phyloP scores from a whole-genome alignment of 2,113 vertebrate genomes.

The Apodemus sylvaticus region DNA sequence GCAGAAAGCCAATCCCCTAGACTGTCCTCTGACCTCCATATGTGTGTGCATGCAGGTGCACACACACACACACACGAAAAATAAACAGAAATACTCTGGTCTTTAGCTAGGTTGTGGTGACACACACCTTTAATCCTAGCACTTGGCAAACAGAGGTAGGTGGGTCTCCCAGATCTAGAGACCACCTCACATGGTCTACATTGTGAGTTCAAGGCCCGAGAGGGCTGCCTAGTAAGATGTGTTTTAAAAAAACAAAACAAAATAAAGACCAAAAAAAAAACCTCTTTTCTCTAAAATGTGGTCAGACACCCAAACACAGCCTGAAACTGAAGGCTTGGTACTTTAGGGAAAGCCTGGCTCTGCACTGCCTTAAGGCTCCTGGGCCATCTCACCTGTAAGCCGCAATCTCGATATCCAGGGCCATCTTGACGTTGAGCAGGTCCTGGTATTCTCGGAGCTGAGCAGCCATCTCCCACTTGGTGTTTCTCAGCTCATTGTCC shows the following conservation, averaged over 20 bases:
- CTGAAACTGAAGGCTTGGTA: neutral
- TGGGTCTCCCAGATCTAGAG: neutral
- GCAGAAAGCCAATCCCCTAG: too few relatives aligned
- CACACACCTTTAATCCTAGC: neutral
- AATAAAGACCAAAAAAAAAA: neutral
- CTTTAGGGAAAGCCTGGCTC: neutral
- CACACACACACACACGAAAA: neutral
- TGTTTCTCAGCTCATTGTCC: conserved; percentile 92
- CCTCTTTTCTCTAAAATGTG: neutral
- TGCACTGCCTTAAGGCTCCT: neutral
- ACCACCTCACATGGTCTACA: neutral
- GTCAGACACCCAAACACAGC: neutral
- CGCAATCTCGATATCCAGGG: conserved; percentile 96
- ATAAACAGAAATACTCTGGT: neutral
- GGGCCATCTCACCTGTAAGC: conserved; percentile 90
- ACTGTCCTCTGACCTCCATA: neutral
- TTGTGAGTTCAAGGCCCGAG: neutral
- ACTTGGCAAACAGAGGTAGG: neutral
- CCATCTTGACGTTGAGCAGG: conserved; percentile 98
- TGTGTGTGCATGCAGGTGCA: neutral
- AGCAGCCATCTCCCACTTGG: conserved; percentile 97
- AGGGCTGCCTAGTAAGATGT: neutral
- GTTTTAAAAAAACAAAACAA: neutral
- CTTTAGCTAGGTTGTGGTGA: neutral
- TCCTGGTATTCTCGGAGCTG: conserved; percentile 97